Base-by-base conservation (phyloP, 2,113 vertebrate species). In the Steatornis caripensis region DNA sequence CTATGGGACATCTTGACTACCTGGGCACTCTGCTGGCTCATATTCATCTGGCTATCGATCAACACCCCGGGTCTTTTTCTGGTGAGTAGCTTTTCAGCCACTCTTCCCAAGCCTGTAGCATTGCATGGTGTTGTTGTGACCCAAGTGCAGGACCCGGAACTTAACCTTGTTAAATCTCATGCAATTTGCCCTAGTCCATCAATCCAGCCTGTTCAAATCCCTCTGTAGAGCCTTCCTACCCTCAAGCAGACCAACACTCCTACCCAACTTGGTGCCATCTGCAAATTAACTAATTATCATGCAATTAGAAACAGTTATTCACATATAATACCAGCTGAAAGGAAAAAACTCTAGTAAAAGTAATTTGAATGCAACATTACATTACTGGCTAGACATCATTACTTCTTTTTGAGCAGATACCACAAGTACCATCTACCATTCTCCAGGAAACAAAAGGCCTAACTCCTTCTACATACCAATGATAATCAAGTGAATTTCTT, bases 181-280 rank as follows among this genome's bases (percentile, higher is more conserved):
- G 39, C 1, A 14, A 0, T 0, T 34, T 9, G 3, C 12, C 2
- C 48, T 15, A 1, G 36, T 2, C n/a, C 11, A 32, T 23, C 0
- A 0, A 81, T 76, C 24, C 20, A 45, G 15, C 12, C 17, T 81
- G 27, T 55, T 23, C 57, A 39, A 23, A 39, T 36, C 4, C 21
- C 6, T 45, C 58, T 77, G 15, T 19, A 55, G 36, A 51, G 5
- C 4, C 11, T 19, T 29, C 6, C 5, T 29, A 10, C 7, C 8
- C 8, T 45, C 34, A 24, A 61, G 57, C 11, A 71, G 10, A 77
- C 32, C 23, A 48, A 10, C 9, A 32, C 5, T 62, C 12, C 3
- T 6, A 7, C 5, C 3, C 34, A 86, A 37, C 17, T 30, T 24
- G 58, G 16, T 19, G 22, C 29, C 3, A 4, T 11, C 10, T 74